Conservation (phyloP, 2,888 invertebrate genomes). For the Ochlodes sylvanus region DNA sequence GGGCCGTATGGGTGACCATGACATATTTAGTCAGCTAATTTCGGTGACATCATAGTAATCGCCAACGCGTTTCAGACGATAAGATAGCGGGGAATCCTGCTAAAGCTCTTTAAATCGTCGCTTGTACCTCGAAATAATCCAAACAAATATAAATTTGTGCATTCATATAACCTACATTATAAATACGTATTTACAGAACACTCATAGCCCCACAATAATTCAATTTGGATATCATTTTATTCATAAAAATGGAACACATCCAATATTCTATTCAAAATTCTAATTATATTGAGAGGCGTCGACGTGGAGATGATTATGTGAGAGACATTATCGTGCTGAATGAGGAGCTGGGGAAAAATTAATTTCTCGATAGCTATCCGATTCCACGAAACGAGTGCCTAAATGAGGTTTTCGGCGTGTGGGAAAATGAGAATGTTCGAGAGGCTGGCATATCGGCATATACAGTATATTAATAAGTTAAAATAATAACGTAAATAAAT, state of each 20-base stretch:
- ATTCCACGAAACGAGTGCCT: conserved; percentile 26
- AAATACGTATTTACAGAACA: too few relatives aligned
- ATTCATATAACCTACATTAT: too few relatives aligned
- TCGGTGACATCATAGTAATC: too few relatives aligned
- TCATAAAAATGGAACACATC: conserved; percentile 11
- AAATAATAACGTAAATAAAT: too few relatives aligned
- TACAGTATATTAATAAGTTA: neutral
- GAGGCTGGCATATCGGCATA: neutral
- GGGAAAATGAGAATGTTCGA: conserved; percentile 4
- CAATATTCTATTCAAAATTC: conserved; percentile 30
- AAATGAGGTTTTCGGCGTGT: conserved; percentile 29
- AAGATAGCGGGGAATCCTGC: too few relatives aligned
- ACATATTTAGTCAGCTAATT: too few relatives aligned
- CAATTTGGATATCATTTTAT: conserved; percentile 21
- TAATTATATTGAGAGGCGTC: conserved; percentile 29
- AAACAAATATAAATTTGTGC: too few relatives aligned
- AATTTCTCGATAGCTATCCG: conserved; percentile 45
- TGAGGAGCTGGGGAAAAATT: conserved; percentile 41
- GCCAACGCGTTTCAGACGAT: too few relatives aligned
- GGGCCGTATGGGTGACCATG: too few relatives aligned
- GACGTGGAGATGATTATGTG: conserved; percentile 35
- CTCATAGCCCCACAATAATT: conserved; percentile 13
- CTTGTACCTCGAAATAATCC: too few relatives aligned
- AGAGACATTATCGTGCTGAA: conserved; percentile 42
- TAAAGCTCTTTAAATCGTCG: too few relatives aligned